phyloP scores from a whole-genome alignment of 2,797 vertebrate species.

The Lates japonicus region DNA sequence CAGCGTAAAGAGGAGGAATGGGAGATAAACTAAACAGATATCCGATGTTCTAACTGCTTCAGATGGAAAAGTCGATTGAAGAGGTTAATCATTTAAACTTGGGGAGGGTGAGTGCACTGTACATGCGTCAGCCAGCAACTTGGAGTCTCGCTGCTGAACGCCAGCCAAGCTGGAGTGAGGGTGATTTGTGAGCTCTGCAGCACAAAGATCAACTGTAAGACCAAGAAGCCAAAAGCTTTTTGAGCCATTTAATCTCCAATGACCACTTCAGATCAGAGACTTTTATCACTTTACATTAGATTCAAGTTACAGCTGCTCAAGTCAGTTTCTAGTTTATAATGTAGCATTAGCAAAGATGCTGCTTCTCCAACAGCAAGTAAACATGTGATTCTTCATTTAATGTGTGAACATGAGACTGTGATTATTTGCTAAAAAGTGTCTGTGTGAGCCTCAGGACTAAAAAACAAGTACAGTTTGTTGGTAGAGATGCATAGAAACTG shows the following conservation, averaged over 20 bases:
- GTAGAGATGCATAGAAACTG: neutral
- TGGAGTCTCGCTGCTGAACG: conserved; percentile 41
- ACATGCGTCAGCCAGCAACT: conserved; percentile 40
- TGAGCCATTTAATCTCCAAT: conserved; percentile 46
- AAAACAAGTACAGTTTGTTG: conserved; percentile 2
- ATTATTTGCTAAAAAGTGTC: conserved; percentile 4
- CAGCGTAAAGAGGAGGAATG: conserved; percentile 48
- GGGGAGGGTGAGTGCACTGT: conserved; percentile 44
- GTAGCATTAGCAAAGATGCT: neutral
- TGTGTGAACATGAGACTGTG: neutral
- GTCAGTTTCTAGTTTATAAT: conserved; percentile 4
- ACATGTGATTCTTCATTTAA: conserved; percentile 13
- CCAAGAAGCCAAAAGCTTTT: conserved; percentile 51
- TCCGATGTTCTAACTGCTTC: conserved; percentile 46
- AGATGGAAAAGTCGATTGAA: conserved; percentile 56
- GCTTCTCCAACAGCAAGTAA: neutral
- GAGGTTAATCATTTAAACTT: conserved; percentile 72
- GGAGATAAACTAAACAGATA: conserved; percentile 71
- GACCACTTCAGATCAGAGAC: conserved; percentile 33
- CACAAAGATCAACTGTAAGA: conserved; percentile 50
- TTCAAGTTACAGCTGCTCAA: conserved; percentile 7
- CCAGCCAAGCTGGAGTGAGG: conserved; percentile 54
- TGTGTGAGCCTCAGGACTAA: neutral
- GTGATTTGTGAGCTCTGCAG: conserved; percentile 57
- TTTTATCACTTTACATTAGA: conserved; percentile 8